These are phyloP conservation scores for Pantherophis guttatus DNA, from an alignment of 2,113 vertebrate genomes.

Conservation along the genomic window DNA sequence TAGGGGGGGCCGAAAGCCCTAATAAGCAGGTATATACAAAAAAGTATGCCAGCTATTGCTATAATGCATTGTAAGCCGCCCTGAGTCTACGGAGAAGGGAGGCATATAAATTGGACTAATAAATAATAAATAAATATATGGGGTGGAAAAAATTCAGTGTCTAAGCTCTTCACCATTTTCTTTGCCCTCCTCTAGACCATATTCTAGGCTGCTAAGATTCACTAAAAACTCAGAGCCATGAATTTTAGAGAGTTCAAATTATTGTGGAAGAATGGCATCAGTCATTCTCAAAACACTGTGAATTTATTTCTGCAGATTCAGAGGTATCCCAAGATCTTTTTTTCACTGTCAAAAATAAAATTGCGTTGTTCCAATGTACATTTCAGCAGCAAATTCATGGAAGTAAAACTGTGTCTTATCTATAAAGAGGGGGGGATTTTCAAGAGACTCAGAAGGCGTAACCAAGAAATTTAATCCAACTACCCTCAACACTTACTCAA, in stretches of 20 bases:
- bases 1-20: no score
- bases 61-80: no score
- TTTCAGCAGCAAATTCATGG: not conserved
- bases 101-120: no score
- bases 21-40: no score
- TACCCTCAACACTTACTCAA: not conserved
- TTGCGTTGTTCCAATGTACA: not conserved
- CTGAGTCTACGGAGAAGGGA: no score
- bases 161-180: not conserved
- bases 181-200: not conserved
- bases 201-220: not conserved
- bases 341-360: not conserved
- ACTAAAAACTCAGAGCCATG: not conserved
- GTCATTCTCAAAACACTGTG: not conserved
- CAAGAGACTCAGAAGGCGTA: not conserved
- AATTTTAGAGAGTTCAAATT: not conserved
- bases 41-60: no score
- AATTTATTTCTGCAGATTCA: not conserved
- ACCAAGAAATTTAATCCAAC: not conserved
- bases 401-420: not conserved
- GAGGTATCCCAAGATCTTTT: not conserved
- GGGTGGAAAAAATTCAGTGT: not conserved
- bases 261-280: not conserved
- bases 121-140: no score
- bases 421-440: not conserved